Base-by-base conservation (phyloP, 2,888 invertebrate genomes). In the Arrhopalites spinosus region DNA sequence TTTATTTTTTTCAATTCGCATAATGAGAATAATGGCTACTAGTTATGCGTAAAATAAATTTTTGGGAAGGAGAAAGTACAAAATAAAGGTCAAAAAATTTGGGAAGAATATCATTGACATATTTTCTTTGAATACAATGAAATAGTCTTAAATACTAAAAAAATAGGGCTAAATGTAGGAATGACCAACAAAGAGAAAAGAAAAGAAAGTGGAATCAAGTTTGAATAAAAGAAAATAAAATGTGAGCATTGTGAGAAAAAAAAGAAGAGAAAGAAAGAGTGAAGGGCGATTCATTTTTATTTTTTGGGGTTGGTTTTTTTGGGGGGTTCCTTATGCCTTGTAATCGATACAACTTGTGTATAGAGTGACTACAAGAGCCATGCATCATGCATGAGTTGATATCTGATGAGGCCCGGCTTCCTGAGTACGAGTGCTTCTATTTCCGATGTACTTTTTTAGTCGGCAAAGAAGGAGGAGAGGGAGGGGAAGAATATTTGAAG, bases 391-490 rank as follows among this genome's bases (percentile, higher is more conserved):
- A 67, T 45, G 67, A 64, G 2, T 43, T 64, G 64, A 70, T 53
- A 25, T 56, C 36, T 56, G 70, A 70, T 70, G 69, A 69, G 29
- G n/a, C 36, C 56, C 17, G 36, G 59, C 53, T 70, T 70, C 70
- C 70, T 30, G 36, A 56, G 36, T 59, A 53, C 53, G 20, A 70
- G 50, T 53, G 70, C 50, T 30, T 29, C 64, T 30, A 70, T 70
- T 70, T 70, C 53, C 70, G 70, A 70, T 70, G 30, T 45, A 13
- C 15, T 1, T n/a, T n/a, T n/a, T n/a, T n/a, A n/a, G n/a, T n/a
- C n/a, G n/a, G n/a, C n/a, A n/a, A n/a, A n/a, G n/a, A n/a, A n/a
- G n/a, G n/a, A n/a, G n/a, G n/a, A n/a, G n/a, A n/a, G n/a, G n/a
- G n/a, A n/a, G n/a, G n/a, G n/a, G n/a, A n/a, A n/a, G n/a, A n/a